Conservation (phyloP, 2,113 vertebrate species). For the Brachyhypopomus occidentalis region DNA sequence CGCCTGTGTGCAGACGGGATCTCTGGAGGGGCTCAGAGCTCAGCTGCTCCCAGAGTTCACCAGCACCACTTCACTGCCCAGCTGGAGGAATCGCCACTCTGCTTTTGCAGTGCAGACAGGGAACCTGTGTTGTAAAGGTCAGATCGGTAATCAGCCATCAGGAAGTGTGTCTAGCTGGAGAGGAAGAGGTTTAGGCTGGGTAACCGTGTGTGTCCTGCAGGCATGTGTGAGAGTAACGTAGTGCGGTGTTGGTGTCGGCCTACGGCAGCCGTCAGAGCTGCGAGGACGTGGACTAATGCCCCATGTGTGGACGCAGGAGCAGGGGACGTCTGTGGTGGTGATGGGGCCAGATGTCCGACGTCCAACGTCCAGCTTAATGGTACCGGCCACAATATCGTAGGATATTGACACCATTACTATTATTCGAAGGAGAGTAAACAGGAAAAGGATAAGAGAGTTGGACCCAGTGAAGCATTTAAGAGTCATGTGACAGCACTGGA, state of each 20-base stretch:
- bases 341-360: no score
- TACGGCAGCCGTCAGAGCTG: no score
- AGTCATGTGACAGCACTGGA: no score
- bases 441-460: no score
- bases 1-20: constrained; percentile 16
- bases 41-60: constrained; percentile 35
- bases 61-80: not conserved
- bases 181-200: not conserved
- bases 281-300: no score
- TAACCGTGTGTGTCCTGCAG: not conserved
- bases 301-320: no score
- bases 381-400: no score
- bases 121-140: not conserved
- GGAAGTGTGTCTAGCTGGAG: constrained; percentile 9
- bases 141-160: constrained; percentile 15
- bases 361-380: no score
- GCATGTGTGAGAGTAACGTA: not conserved
- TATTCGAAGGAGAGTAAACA: no score
- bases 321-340: no score
- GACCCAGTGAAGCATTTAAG: no score
- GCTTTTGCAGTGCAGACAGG: constrained; percentile 6
- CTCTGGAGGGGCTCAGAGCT: constrained; percentile 33
- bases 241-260: not conserved
- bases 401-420: no score
- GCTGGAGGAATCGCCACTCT: not conserved